Conservation (phyloP, 2,797 vertebrate genomes). For the Neoniphon sammara region DNA sequence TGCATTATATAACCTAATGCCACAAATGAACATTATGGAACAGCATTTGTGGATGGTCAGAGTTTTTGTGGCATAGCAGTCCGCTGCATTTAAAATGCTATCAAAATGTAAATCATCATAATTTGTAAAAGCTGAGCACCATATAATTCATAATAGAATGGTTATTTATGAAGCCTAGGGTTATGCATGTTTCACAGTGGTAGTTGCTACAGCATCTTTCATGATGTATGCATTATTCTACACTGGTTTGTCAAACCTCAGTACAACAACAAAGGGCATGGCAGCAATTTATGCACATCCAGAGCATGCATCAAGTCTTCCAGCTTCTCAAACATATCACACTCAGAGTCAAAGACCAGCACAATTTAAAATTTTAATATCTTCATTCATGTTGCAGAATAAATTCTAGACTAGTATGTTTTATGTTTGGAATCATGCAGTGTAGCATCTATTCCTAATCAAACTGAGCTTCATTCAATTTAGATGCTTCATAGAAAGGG, state of each 20-base stretch:
- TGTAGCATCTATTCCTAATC: neutral
- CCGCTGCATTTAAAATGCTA: conserved; percentile 28
- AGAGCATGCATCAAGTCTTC: neutral
- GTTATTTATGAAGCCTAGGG: conserved; percentile 1
- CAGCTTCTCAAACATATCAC: neutral
- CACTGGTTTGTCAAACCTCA: conserved; percentile 5
- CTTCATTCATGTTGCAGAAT: neutral
- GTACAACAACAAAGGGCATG: neutral
- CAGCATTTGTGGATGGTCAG: neutral
- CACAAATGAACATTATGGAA: conserved; percentile 15
- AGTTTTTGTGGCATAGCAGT: neutral
- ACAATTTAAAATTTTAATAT: neutral
- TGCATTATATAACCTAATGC: conserved; percentile 2
- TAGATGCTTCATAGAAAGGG: neutral
- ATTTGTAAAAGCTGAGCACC: conserved; percentile 22
- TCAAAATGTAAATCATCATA: conserved; percentile 58
- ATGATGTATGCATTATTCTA: neutral
- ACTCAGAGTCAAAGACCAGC: neutral
- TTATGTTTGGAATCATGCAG: neutral
- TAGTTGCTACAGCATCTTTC: neutral
- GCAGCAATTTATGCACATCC: neutral
- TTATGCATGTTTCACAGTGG: conserved; percentile 25
- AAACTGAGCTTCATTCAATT: neutral
- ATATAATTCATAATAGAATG: conserved; percentile 14
- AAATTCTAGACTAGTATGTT: conserved; percentile 3